Evolutionary conservation across 1,140 invertebrate species (phyloP).

Genomic region (Uloborus diversus): DNA sequence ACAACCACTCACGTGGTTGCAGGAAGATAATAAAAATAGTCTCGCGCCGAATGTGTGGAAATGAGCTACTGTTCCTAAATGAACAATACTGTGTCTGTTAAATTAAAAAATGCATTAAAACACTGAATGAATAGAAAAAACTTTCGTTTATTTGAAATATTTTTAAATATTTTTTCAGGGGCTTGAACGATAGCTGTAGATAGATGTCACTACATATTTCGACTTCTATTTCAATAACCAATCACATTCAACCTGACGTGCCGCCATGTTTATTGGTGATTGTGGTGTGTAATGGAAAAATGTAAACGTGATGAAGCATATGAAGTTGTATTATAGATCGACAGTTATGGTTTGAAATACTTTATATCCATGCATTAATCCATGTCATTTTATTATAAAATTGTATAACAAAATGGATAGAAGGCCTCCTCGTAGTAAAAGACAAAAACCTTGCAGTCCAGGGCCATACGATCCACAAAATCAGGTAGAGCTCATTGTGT

Average conservation of each 20-base stretch:
- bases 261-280: constrained; percentile 50
- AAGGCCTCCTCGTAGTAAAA: constrained; percentile 20
- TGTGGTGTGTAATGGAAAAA: constrained; percentile 17
- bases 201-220: neutral
- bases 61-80: too few relatives aligned
- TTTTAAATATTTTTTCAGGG: neutral
- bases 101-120: too few relatives aligned
- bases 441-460: constrained; percentile 5
- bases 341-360: neutral
- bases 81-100: too few relatives aligned
- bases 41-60: too few relatives aligned
- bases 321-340: neutral
- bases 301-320: constrained; percentile 26
- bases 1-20: too few relatives aligned
- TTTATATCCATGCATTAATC: neutral
- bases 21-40: too few relatives aligned
- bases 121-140: too few relatives aligned
- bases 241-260: constrained; percentile 45
- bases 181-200: neutral
- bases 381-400: neutral
- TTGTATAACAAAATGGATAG: constrained; percentile 17
- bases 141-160: too few relatives aligned
- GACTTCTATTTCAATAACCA: constrained; percentile 12
- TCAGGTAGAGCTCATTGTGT: constrained; percentile 29
- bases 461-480: constrained; percentile 34